These are phyloP conservation scores for Coelinius sp. DNA, from an alignment of 2,888 invertebrate species.

Conservation along the genomic window DNA sequence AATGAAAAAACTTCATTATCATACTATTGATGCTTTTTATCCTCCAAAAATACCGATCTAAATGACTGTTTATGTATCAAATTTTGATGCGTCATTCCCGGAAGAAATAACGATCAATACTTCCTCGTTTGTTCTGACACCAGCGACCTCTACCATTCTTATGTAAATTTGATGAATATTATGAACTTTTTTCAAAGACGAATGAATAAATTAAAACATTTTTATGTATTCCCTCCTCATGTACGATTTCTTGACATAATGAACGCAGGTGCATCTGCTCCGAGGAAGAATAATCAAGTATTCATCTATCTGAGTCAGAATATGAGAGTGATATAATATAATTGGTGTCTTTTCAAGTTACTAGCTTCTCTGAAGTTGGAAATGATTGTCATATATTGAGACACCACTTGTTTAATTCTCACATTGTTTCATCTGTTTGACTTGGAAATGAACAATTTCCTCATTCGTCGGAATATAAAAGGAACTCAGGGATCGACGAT, in stretches of 20 bases:
- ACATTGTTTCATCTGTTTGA: not conserved
- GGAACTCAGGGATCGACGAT: not conserved
- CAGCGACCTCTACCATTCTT: slow-evolving; percentile 43
- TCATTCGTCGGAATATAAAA: slow-evolving; percentile 19
- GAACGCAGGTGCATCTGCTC: not conserved
- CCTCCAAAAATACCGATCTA: slow-evolving; percentile 43
- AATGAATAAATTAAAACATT: not conserved
- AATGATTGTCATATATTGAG: not conserved
- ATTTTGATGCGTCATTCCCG: slow-evolving; percentile 41
- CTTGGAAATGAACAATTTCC: not conserved
- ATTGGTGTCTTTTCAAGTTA: not conserved
- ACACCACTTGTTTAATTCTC: not conserved
- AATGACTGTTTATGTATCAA: slow-evolving; percentile 46
- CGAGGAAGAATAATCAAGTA: not conserved
- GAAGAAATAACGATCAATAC: slow-evolving; percentile 37
- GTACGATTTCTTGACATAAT: not conserved
- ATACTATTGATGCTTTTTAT: slow-evolving; percentile 40
- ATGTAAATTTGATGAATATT: slow-evolving; percentile 47
- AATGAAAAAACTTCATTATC: slow-evolving; percentile 74
- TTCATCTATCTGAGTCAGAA: not conserved
- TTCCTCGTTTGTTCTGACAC: slow-evolving; percentile 35
- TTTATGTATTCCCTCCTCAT: not conserved
- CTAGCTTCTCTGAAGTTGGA: not conserved
- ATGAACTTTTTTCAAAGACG: not conserved
- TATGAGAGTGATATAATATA: not conserved